These are phyloP conservation scores for Oenanthe melanoleuca DNA, from an alignment of 2,113 vertebrate species.

Conservation along the genomic window DNA sequence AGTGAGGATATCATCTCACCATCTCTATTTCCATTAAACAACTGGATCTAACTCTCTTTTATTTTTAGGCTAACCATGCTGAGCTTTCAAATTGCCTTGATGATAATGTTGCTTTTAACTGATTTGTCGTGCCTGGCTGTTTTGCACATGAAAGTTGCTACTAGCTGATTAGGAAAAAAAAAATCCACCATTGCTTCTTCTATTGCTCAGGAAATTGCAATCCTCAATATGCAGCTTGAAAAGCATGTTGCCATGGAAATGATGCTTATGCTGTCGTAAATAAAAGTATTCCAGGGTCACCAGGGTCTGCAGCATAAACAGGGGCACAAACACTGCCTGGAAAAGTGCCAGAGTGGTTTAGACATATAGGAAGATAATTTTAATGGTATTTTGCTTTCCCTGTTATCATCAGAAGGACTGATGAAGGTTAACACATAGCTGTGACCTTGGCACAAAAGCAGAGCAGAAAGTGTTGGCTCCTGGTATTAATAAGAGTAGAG, in stretches of 20 bases:
- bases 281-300: slow-evolving; percentile 81
- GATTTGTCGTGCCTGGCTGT: not conserved
- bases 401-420: not conserved
- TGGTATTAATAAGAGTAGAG: not conserved
- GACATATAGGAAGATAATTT: slow-evolving; percentile 48
- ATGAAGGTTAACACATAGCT: not conserved
- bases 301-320: slow-evolving; percentile 72
- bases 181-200: slow-evolving; percentile 61
- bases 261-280: slow-evolving; percentile 78
- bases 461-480: not conserved
- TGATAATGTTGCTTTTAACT: slow-evolving; percentile 32
- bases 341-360: slow-evolving; percentile 61
- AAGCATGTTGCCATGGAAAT: slow-evolving; percentile 82
- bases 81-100: slow-evolving; percentile 43
- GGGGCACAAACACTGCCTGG: slow-evolving; percentile 71
- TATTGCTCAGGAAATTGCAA: slow-evolving; percentile 71
- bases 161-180: not conserved
- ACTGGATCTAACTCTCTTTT: slow-evolving; percentile 8
- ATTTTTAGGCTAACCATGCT: slow-evolving; percentile 38
- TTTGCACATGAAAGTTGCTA: slow-evolving; percentile 30
- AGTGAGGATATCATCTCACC: not conserved
- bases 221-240: slow-evolving; percentile 70
- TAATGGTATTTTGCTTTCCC: not conserved
- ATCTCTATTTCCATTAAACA: slow-evolving; percentile 24
- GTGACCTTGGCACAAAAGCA: not conserved